phyloP scores from a whole-genome alignment of 1,140 invertebrate genomes.

The Euura saliciscinereae region DNA sequence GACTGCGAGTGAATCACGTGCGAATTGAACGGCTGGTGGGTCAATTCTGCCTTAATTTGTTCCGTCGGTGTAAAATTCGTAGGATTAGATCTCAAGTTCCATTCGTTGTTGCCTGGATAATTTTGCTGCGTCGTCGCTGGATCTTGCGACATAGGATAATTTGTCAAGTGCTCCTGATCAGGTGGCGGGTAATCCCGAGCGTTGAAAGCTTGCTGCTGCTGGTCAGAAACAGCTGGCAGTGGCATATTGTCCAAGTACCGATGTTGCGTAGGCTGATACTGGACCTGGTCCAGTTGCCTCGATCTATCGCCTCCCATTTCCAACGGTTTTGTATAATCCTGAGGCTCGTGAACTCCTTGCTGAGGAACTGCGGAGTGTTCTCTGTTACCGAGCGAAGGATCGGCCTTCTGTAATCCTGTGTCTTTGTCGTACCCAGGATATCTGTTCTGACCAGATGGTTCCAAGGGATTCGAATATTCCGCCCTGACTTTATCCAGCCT shows the following conservation, averaged over 20 bases:
- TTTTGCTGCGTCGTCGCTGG: background rate
- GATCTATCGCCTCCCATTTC: background rate
- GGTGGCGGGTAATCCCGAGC: background rate
- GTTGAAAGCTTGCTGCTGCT: background rate
- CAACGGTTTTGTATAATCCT: background rate
- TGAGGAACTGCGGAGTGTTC: background rate
- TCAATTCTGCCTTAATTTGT: conserved; percentile 33
- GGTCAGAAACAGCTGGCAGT: background rate
- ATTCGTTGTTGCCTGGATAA: background rate
- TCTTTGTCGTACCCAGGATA: background rate
- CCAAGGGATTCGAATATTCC: conserved; percentile 1
- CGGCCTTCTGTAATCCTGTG: background rate
- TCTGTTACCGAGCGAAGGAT: background rate
- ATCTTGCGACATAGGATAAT: background rate
- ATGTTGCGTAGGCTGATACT: background rate
- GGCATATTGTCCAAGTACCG: background rate
- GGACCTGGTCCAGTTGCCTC: background rate
- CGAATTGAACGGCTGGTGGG: conserved; percentile 29
- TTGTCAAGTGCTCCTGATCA: background rate
- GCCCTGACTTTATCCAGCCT: background rate
- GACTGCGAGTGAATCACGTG: conserved; percentile 44
- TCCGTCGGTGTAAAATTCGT: background rate
- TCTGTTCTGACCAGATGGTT: background rate
- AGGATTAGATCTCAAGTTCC: background rate
- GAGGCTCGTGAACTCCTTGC: background rate